These are phyloP conservation scores for Phenganax marumi DNA, from an alignment of 92 coral and sea anemone genomes.

Conservation along the genomic window DNA sequence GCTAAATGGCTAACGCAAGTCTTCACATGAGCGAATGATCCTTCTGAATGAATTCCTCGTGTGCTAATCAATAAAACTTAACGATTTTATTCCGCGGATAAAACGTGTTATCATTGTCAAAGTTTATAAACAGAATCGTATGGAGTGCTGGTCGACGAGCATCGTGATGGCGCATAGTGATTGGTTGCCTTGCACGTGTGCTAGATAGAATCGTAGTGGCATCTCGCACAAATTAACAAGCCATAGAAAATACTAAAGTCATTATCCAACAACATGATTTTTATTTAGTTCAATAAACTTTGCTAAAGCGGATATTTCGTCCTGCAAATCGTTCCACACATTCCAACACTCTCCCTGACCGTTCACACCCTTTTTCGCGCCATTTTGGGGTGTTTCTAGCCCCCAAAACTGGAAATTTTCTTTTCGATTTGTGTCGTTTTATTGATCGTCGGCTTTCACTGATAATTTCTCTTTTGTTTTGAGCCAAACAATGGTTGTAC, in stretches of 20 bases:
- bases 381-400: slow-evolving; percentile 10
- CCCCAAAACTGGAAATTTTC: neutral
- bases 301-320: neutral
- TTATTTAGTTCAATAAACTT: neutral
- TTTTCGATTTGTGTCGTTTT: neutral
- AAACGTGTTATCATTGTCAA: slow-evolving; percentile 44
- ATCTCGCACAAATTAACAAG: slow-evolving; percentile 30
- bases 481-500: slow-evolving; percentile 40
- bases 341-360: neutral
- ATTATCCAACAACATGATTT: slow-evolving; percentile 14
- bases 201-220: neutral
- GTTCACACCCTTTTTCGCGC: neutral
- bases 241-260: slow-evolving; percentile 31
- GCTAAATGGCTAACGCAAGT: slow-evolving; percentile 1
- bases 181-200: slow-evolving; percentile 36
- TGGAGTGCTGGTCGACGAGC: slow-evolving; percentile 6
- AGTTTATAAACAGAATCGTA: slow-evolving; percentile 27
- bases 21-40: neutral
- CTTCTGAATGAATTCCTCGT: neutral
- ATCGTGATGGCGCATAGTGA: slow-evolving; percentile 6
- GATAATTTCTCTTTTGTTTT: slow-evolving; percentile 43
- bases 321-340: neutral
- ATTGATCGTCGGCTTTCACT: slow-evolving; percentile 31
- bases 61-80: neutral
- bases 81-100: neutral